Conservation (phyloP, 2,888 invertebrate genomes). For the Sisyra nigra region DNA sequence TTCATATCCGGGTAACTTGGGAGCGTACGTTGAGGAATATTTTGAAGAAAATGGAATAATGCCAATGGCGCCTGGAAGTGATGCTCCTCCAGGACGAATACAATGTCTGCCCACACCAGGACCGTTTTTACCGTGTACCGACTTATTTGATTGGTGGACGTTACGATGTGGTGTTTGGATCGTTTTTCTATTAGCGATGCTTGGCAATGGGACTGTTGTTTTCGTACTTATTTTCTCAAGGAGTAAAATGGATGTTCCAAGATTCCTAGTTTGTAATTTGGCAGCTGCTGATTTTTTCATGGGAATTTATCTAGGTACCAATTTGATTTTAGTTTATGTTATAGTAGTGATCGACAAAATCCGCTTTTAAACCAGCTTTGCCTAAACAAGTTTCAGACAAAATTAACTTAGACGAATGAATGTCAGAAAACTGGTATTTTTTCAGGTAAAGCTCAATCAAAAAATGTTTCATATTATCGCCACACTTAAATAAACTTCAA, state of each 20-base stretch:
- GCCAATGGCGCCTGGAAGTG: slow-evolving; percentile 20
- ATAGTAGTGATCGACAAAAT: not conserved
- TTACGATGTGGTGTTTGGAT: slow-evolving; percentile 94
- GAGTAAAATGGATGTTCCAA: slow-evolving; percentile 89
- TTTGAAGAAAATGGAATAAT: slow-evolving; percentile 43
- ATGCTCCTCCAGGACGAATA: slow-evolving; percentile 30
- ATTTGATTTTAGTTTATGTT: too few relatives aligned
- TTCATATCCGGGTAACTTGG: slow-evolving; percentile 50
- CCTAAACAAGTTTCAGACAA: too few relatives aligned
- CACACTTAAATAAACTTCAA: too few relatives aligned
- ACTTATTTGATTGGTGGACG: slow-evolving; percentile 97
- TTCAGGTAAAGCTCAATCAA: too few relatives aligned
- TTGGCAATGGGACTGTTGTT: slow-evolving; percentile 92
- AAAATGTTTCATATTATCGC: too few relatives aligned
- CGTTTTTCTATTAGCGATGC: slow-evolving; percentile 84
- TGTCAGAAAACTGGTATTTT: too few relatives aligned
- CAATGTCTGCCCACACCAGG: slow-evolving; percentile 77
- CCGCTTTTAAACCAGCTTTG: too few relatives aligned
- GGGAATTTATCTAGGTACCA: slow-evolving; percentile 76
- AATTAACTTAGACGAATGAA: too few relatives aligned
- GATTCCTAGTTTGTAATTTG: slow-evolving; percentile 91
- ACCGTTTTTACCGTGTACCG: slow-evolving; percentile 89
- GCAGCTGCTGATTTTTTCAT: slow-evolving; percentile 96
- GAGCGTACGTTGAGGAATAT: slow-evolving; percentile 56
- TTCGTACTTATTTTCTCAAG: slow-evolving; percentile 83